phyloP scores from a whole-genome alignment of 2,113 vertebrate species.

The Odocoileus virginianus region DNA sequence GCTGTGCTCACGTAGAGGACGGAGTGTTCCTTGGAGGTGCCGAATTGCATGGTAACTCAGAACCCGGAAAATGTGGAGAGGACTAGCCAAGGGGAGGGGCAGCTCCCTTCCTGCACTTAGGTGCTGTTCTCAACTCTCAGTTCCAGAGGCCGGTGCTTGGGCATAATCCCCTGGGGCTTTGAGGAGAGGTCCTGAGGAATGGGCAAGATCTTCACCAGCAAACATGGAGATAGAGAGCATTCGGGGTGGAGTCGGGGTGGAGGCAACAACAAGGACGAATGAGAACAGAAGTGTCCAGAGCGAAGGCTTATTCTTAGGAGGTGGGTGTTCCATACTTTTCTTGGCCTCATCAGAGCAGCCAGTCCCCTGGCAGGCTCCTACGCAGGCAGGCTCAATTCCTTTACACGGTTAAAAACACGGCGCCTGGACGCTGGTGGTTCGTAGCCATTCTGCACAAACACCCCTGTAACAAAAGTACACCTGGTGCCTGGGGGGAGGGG shows the following conservation, averaged over 20 bases:
- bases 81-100: background rate
- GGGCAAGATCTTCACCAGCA: background rate
- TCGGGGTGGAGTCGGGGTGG: background rate
- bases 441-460: background rate
- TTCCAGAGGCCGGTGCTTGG: background rate
- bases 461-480: background rate
- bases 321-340: background rate
- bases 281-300: background rate
- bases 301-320: background rate
- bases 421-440: background rate
- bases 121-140: background rate
- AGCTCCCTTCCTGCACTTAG: background rate
- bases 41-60: background rate
- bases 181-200: fast-evolving
- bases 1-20: background rate
- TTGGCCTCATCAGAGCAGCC: background rate
- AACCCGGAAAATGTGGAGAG: background rate
- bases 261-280: background rate
- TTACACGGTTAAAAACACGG: background rate
- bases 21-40: background rate
- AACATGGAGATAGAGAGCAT: background rate
- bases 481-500: background rate
- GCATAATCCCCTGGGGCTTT: background rate
- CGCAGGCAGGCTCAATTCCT: background rate
- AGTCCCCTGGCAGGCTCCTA: background rate